phyloP scores from a whole-genome alignment of 2,113 vertebrate genomes.

The Nothobranchius kuhntae region DNA sequence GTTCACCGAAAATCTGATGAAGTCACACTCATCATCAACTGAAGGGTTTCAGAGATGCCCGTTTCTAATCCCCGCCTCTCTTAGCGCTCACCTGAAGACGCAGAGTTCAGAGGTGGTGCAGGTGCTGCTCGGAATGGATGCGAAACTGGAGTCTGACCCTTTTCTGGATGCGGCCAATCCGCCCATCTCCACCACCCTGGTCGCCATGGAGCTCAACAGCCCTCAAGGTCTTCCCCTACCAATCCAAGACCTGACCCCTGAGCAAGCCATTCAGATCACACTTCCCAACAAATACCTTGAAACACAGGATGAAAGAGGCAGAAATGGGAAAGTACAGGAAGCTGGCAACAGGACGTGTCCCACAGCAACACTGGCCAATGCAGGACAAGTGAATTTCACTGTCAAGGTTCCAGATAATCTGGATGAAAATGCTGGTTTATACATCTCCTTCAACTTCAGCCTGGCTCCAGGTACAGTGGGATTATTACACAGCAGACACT shows the following conservation, averaged over 20 bases:
- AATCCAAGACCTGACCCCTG: conserved; percentile 65
- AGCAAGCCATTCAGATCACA: conserved; percentile 72
- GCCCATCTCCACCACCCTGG: conserved; percentile 76
- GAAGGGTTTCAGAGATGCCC: conserved; percentile 45
- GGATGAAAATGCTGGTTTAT: conserved; percentile 73
- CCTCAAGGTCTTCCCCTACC: conserved; percentile 70
- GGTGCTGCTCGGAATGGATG: conserved; percentile 69
- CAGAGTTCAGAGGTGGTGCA: conserved; percentile 74
- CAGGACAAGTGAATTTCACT: conserved; percentile 68
- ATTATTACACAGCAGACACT: neutral
- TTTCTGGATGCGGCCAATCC: conserved; percentile 61
- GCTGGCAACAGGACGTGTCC: conserved; percentile 30
- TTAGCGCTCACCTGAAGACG: conserved; percentile 54
- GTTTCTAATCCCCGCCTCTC: conserved; percentile 69
- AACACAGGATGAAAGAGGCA: neutral
- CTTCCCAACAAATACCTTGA: conserved; percentile 54
- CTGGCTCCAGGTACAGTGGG: conserved; percentile 66
- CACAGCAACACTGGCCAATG: conserved; percentile 39
- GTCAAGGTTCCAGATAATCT: conserved; percentile 59
- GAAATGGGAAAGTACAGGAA: neutral
- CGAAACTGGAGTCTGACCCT: conserved; percentile 30
- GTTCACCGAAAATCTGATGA: neutral
- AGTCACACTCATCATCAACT: neutral
- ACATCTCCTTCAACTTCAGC: conserved; percentile 74
- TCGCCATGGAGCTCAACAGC: conserved; percentile 79